Conservation (phyloP, 2,113 vertebrate species). For the Chaetorhynchus papuensis region DNA sequence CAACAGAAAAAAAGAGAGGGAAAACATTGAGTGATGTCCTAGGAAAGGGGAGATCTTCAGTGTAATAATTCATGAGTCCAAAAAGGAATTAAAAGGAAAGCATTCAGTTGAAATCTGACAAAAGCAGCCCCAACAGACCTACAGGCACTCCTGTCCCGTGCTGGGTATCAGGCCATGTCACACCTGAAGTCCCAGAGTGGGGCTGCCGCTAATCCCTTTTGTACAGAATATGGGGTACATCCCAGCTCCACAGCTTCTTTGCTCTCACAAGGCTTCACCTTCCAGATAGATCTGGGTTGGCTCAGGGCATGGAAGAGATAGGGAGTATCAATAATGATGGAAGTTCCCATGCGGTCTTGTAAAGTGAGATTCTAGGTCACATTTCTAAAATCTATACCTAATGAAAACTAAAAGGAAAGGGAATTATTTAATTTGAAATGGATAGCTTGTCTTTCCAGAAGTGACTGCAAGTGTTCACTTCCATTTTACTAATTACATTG, state of each 20-base stretch:
- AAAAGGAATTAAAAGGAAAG: background rate
- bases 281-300: background rate
- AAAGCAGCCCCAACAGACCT: background rate
- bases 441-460: background rate
- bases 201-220: background rate
- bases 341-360: background rate
- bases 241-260: background rate
- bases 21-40: rapidly evolving
- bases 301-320: background rate
- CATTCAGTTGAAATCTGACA: background rate
- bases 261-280: background rate
- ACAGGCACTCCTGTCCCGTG: too few relatives aligned
- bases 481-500: background rate
- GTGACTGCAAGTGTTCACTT: background rate
- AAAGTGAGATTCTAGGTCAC: background rate
- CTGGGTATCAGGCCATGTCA: rapidly evolving
- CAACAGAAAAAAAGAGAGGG: background rate
- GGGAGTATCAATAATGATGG: background rate
- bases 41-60: background rate
- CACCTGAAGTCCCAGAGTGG: background rate
- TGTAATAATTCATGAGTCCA: background rate
- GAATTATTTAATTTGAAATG: background rate
- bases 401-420: background rate
- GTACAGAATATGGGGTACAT: rapidly evolving
- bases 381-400: background rate